A percentile compares a stretch with the other conserved stretches of the same genome.
These are phyloP conservation scores for Campopleginae sp. DNA, from an alignment of 2,888 invertebrate genomes.

Conservation along the genomic window DNA sequence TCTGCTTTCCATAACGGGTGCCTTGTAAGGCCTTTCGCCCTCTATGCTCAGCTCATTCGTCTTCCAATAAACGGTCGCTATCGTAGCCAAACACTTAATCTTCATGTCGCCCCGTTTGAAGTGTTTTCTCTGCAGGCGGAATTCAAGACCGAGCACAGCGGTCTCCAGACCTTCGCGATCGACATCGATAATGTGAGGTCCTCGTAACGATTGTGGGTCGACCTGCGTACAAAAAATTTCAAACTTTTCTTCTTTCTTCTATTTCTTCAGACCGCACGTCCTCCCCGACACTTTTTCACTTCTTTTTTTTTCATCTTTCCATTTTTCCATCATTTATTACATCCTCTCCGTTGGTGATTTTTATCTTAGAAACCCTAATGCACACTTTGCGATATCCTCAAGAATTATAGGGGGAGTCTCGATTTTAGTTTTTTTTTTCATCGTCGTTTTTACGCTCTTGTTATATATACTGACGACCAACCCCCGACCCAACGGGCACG, in stretches of 20 bases:
- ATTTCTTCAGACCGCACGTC: neutral
- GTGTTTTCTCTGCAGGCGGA: conserved; percentile 92
- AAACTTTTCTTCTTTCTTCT: neutral
- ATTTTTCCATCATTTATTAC: conserved; percentile 27
- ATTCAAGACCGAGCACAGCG: conserved; percentile 91
- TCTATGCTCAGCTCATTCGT: conserved; percentile 95
- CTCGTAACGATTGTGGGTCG: conserved; percentile 84
- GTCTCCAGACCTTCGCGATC: conserved; percentile 90
- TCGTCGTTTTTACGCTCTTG: conserved; percentile 1
- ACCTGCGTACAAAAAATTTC: conserved; percentile 77
- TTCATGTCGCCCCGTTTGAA: conserved; percentile 94
- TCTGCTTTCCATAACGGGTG: conserved; percentile 91
- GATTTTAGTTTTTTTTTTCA: conserved; percentile 7
- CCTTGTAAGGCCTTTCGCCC: conserved; percentile 88
- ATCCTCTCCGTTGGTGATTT: conserved; percentile 11
- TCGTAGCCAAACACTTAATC: conserved; percentile 94
- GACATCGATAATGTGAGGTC: conserved; percentile 85
- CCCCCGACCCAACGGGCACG: neutral
- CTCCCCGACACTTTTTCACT: neutral
- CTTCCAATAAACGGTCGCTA: conserved; percentile 94
- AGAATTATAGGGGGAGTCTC: neutral
- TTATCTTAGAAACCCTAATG: conserved; percentile 50
- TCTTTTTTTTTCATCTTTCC: neutral
- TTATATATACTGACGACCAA: neutral
- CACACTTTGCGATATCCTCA: conserved; percentile 15